Base-by-base conservation (phyloP, 2,888 invertebrate species). In the Chouioia cunea region DNA sequence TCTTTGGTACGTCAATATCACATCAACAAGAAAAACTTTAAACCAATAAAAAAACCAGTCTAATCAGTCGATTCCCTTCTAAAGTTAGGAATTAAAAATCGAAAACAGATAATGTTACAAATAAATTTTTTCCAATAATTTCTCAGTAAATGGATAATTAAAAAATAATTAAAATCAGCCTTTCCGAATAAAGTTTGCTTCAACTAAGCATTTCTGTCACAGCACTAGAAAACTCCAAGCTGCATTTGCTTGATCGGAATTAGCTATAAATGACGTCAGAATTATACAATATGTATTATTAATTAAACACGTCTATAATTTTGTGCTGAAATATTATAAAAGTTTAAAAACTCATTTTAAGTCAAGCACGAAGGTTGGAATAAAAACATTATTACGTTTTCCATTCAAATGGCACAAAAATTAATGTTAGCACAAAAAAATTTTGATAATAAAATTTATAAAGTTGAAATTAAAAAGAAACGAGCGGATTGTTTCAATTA, bases 1-100 rank as follows among this genome's bases (percentile, higher is more conserved):
- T 85, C 85, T 85, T 85, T 85, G 85, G 85, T 85, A 85, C 84
- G 79, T 82, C 80, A 81, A 83, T 85, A 85, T 85, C 85, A 85
- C 85, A 85, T 83, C 78, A 81, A 79, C 79, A 81, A 81, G 77
- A 79, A 80, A 77, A 82, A 79, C 76, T 80, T 80, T 79, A 79
- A 82, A 82, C 82, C 83, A 82, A 83, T 83, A 76, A 77, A 78
- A 71, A 73, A 65, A 77, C 78, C 81, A 81, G 73, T 81, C 83
- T 84, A 83, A 84, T 84, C 83, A 83, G 81, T 85, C 84, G 76
- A 79, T 80, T 77, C 74, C 79, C 76, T 73, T 76, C 75, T 74
- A 76, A 73, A 58, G 73, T 72, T 79, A 78, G 76, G 79, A 79
- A 77, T 72, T 76, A 79, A 54, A 78, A 77, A 71, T 75, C 58